These are phyloP conservation scores for Arion vulgaris DNA, from an alignment of 1,140 invertebrate species.

Conservation along the genomic window DNA sequence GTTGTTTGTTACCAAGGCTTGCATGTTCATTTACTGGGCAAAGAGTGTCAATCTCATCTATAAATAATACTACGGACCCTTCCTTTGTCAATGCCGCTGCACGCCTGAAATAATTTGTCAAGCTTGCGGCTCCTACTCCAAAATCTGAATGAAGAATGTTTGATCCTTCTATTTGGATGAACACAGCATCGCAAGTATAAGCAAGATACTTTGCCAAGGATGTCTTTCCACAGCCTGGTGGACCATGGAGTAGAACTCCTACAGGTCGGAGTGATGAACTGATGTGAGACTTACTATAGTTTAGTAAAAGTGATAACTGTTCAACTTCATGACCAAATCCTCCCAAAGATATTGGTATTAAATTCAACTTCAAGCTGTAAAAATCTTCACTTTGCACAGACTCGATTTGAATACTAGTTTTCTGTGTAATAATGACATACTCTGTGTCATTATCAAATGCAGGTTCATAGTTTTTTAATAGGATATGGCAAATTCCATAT, in stretches of 20 bases:
- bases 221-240: slow-evolving; percentile 69
- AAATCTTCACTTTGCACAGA: slow-evolving; percentile 30
- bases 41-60: slow-evolving; percentile 69
- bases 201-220: slow-evolving; percentile 59
- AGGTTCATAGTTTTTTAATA: background rate
- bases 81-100: slow-evolving; percentile 55
- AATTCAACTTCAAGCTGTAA: background rate
- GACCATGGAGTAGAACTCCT: slow-evolving; percentile 64
- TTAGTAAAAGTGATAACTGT: background rate
- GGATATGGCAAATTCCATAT: slow-evolving; percentile 20
- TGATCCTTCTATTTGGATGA: slow-evolving; percentile 62
- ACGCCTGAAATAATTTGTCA: slow-evolving; percentile 59
- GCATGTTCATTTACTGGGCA: slow-evolving; percentile 51
- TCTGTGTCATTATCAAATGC: background rate
- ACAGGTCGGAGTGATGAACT: background rate
- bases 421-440: background rate
- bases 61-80: slow-evolving; percentile 64
- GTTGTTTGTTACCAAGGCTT: slow-evolving; percentile 41
- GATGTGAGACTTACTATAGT: background rate
- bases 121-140: slow-evolving; percentile 63
- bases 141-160: slow-evolving; percentile 61
- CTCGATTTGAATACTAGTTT: slow-evolving; percentile 8
- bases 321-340: background rate
- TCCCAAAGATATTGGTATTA: background rate
- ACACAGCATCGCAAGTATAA: slow-evolving; percentile 49